Evolutionary conservation across 2,888 invertebrate genomes (phyloP).

Genomic region (Philonicus albiceps): DNA sequence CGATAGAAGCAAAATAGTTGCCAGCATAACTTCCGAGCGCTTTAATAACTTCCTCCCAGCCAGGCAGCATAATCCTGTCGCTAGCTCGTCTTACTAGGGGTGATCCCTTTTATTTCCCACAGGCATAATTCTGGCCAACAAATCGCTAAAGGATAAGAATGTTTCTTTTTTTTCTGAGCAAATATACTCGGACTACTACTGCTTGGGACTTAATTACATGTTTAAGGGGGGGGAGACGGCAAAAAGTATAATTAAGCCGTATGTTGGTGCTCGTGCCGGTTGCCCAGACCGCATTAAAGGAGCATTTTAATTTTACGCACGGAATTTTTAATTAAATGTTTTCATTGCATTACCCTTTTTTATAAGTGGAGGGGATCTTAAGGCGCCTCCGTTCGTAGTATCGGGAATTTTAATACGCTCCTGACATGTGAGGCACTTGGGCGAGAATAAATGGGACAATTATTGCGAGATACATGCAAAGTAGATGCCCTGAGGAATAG

Average conservation of each 20-base stretch:
- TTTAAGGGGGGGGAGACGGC: background rate
- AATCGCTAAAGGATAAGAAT: background rate
- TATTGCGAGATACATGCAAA: background rate
- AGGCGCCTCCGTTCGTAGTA: background rate
- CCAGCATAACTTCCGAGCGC: background rate
- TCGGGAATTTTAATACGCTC: background rate
- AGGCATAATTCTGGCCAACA: background rate
- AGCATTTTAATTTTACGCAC: constrained; percentile 12
- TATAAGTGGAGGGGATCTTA: background rate
- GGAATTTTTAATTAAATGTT: constrained; percentile 26
- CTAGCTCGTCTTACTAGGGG: background rate
- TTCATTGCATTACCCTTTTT: constrained; percentile 6
- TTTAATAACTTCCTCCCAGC: background rate
- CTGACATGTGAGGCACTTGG: background rate
- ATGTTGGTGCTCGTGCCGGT: background rate
- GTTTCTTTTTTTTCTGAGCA: background rate
- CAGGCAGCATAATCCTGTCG: background rate
- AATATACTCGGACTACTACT: background rate
- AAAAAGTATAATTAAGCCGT: background rate
- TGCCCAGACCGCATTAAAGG: background rate
- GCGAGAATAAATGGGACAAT: background rate
- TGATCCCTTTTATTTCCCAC: background rate
- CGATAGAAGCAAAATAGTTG: background rate
- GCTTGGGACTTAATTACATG: background rate
- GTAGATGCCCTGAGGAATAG: background rate